Percentiles rank a stretch among this genome's conserved stretches.
phyloP scores from a whole-genome alignment of 2,888 invertebrate species.

The Apomyelois bistriatella region DNA sequence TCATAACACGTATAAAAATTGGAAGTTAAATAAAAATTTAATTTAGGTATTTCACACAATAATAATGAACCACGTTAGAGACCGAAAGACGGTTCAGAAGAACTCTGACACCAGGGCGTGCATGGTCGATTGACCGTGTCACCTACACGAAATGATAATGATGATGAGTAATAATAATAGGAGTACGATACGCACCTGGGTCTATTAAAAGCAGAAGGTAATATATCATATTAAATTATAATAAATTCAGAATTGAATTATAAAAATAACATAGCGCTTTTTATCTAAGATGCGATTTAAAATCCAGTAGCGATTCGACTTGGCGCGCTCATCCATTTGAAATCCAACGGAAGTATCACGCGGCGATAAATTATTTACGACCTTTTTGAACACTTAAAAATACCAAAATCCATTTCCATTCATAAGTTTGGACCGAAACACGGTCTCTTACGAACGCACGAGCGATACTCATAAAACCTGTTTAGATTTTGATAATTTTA shows the following conservation, averaged over 20 bases:
- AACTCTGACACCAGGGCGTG: no score
- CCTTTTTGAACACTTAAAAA: conserved; percentile 75
- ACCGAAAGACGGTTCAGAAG: no score
- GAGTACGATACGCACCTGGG: no score
- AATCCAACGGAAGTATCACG: conserved; percentile 77
- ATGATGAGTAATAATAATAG: no score
- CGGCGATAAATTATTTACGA: conserved; percentile 76
- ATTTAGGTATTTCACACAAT: no score
- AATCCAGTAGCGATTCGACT: conserved; percentile 68
- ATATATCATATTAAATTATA: conserved; percentile 22
- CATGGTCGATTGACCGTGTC: no score
- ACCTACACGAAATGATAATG: no score
- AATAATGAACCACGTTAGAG: no score
- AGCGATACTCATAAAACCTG: conserved; percentile 73
- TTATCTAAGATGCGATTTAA: conserved; percentile 50
- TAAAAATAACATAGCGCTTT: conserved; percentile 38
- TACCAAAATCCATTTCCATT: conserved; percentile 78
- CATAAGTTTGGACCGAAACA: conserved; percentile 63
- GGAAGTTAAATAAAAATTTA: no score
- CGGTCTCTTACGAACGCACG: conserved; percentile 62
- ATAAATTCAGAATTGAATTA: conserved; percentile 28
- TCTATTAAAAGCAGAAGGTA: conserved; percentile 19
- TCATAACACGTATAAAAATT: conserved; percentile 14
- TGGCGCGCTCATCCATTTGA: conserved; percentile 57
- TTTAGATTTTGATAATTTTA: conserved; percentile 80